phyloP scores from a whole-genome alignment of 2,797 vertebrate species.

The Ciconia nigra region DNA sequence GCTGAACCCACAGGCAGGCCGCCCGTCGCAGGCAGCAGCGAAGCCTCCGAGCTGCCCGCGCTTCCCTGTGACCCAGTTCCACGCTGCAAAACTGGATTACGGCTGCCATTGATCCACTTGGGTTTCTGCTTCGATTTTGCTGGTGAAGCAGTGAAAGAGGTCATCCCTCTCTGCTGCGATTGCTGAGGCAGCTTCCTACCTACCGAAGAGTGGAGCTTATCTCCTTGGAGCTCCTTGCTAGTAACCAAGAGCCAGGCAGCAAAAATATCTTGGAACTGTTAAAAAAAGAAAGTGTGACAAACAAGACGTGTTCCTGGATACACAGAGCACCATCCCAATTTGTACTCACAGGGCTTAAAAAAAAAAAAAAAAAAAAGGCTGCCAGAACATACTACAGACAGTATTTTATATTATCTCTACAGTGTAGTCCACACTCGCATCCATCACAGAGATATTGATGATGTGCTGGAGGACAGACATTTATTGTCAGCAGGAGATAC shows the following conservation, averaged over 20 bases:
- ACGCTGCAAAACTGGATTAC: background rate
- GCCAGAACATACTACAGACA: background rate
- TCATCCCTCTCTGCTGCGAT: background rate
- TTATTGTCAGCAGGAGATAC: constrained; percentile 42
- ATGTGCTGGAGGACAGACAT: constrained; percentile 10
- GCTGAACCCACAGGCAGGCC: background rate
- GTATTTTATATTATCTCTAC: background rate
- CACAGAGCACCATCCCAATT: constrained; percentile 12
- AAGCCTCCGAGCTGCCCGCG: background rate
- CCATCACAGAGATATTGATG: background rate
- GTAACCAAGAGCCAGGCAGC: constrained; percentile 28
- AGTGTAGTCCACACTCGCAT: background rate
- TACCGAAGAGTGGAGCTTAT: background rate
- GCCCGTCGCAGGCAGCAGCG: background rate
- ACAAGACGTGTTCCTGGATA: background rate
- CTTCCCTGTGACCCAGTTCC: background rate
- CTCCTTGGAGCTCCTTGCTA: constrained; percentile 14
- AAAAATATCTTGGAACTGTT: constrained; percentile 33
- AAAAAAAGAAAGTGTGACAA: constrained; percentile 39
- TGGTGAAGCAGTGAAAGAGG: background rate
- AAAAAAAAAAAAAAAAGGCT: background rate
- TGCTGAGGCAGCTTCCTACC: constrained; percentile 13
- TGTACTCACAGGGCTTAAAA: background rate
- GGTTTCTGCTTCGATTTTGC: background rate
- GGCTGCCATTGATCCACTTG: constrained; percentile 6